A percentile compares a stretch with the other conserved stretches of the same genome.
Conservation (phyloP, 2,797 vertebrate genomes). For the Hapalemur alaotrensis region DNA sequence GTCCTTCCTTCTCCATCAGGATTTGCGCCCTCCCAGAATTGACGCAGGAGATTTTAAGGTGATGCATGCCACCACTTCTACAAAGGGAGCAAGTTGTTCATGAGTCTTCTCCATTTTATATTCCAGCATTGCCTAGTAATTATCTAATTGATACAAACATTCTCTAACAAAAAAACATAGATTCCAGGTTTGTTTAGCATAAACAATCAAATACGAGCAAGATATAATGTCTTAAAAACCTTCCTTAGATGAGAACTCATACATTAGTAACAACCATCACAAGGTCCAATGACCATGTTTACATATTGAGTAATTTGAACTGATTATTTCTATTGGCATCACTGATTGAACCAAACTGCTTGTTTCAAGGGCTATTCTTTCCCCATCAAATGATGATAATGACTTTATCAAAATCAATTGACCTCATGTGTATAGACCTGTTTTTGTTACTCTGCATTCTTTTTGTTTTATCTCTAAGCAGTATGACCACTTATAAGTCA, state of each 20-base stretch:
- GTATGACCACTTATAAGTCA: not conserved
- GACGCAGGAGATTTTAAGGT: not conserved
- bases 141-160: not conserved
- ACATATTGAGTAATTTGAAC: not conserved
- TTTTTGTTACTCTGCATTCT: not conserved
- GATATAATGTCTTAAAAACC: not conserved
- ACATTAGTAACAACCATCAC: not conserved
- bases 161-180: not conserved
- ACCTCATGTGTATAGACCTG: not conserved
- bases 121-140: not conserved
- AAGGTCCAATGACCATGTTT: not conserved
- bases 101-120: not conserved
- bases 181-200: not conserved
- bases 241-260: not conserved
- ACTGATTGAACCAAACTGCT: not conserved
- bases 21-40: not conserved
- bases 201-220: not conserved
- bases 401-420: not conserved
- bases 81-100: not conserved
- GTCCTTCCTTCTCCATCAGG: not conserved
- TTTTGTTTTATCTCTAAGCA: constrained; percentile 13
- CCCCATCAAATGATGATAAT: not conserved
- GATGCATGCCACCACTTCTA: too few species aligned
- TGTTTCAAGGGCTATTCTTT: not conserved
- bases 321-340: not conserved